Evolutionary conservation across 2,888 invertebrate genomes (phyloP).

Genomic region (Troglohyphantes excavatus): DNA sequence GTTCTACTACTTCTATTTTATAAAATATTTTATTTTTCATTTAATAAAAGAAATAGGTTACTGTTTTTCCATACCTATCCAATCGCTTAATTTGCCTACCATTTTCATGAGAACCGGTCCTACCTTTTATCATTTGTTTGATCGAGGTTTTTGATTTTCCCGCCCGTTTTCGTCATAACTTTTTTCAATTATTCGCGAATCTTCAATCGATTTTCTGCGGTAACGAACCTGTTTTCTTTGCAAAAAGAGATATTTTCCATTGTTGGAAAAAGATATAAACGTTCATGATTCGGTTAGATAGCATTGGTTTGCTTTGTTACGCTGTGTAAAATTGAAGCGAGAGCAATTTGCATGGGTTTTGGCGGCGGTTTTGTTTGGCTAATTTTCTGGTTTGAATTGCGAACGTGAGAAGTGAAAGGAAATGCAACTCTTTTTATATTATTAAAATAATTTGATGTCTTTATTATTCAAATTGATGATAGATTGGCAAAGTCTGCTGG

Average conservation of each 20-base stretch:
- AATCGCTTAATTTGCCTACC: not conserved
- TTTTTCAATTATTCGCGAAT: conserved; percentile 21
- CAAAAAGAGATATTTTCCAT: not conserved
- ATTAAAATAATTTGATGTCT: not conserved
- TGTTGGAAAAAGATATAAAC: not conserved
- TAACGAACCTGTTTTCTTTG: not conserved
- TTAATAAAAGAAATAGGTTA: conserved; percentile 28
- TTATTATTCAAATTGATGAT: not conserved
- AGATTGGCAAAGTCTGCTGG: not conserved
- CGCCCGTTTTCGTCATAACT: conserved; percentile 7
- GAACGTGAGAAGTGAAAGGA: conserved; percentile 3
- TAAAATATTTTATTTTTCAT: conserved; percentile 6
- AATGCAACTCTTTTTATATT: not conserved
- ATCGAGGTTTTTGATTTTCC: conserved; percentile 7
- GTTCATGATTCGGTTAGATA: not conserved
- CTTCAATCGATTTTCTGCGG: conserved; percentile 14
- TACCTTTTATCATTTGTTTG: not conserved
- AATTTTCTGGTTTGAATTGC: not conserved
- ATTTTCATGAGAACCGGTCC: not conserved
- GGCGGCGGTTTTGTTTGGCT: not conserved
- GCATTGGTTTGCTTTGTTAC: not conserved
- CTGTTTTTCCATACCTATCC: not conserved
- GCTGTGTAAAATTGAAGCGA: not conserved
- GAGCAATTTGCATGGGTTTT: conserved; percentile 8
- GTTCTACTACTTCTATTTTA: not conserved